Evolutionary conservation across 2,888 invertebrate species (phyloP).

Genomic region (Tetrapedia diversipes): DNA sequence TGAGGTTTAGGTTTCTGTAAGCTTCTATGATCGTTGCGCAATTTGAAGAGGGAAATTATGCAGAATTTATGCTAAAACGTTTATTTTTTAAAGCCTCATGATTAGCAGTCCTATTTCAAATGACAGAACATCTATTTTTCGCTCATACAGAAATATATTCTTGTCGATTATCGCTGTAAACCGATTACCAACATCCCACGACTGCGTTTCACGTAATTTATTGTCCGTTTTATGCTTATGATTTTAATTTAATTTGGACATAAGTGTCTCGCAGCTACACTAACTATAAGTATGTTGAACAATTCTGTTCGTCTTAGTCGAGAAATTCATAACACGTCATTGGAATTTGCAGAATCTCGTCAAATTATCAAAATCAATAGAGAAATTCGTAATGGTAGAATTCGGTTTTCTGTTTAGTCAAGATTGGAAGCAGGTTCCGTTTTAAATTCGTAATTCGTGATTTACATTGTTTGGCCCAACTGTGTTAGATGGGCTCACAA

Average conservation of each 20-base stretch:
- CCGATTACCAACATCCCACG: slow-evolving; percentile 34
- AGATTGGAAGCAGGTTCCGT: slow-evolving; percentile 46
- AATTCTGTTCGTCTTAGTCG: background rate
- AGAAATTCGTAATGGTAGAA: background rate
- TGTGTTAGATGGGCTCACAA: slow-evolving; percentile 39
- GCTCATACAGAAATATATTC: slow-evolving; percentile 38
- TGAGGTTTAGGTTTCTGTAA: background rate
- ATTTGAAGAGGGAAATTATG: background rate
- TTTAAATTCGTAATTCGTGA: background rate
- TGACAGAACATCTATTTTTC: slow-evolving; percentile 5
- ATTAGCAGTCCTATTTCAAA: background rate
- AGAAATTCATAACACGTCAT: background rate
- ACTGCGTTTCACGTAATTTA: slow-evolving; percentile 45
- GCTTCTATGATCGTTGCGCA: background rate
- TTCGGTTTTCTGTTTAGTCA: slow-evolving; percentile 5
- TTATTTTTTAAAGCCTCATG: background rate
- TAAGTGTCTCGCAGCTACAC: background rate
- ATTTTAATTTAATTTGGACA: slow-evolving; percentile 26
- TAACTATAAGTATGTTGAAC: background rate
- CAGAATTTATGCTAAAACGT: background rate
- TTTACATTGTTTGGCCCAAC: background rate
- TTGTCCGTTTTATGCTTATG: slow-evolving; percentile 63
- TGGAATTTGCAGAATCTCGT: background rate
- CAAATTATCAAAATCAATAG: background rate
- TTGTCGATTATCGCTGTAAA: slow-evolving; percentile 12